Evolutionary conservation across 2,797 vertebrate species (phyloP), one percentile per base, ranked within the genome.

Genomic region (Acrossocheilus wenchowensis): DNA sequence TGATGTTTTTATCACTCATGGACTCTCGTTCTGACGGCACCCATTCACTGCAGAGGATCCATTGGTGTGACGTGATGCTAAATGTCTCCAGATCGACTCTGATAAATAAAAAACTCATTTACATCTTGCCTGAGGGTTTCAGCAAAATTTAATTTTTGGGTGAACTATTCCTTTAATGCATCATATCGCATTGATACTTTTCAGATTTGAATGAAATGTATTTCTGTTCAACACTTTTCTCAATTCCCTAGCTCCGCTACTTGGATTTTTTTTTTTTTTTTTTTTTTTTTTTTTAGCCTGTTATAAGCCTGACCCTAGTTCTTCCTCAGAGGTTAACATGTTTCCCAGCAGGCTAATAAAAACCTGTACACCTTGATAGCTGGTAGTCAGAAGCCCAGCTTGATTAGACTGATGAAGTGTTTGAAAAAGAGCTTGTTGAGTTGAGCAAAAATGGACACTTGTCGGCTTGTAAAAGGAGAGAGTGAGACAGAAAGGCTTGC

Each of bases 381-480:
- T 66, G 19, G 41, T 81, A 36, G 62, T 81, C 79, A 69, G 30
- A 52, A 17, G 64, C 52, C 62, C 6, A 50, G 45, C 80, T 81
- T 21, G 43, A 81, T 69, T 36, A 23, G 26, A 50, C 62, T 69
- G 64, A 81, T 81, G 66, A 69, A 69, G 80, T 81, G 80, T 69
- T 81, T 48, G 79, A 52, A 66, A 66, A 64, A 81, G 62, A 68
- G 19, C 23, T 81, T 68, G 45, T n/a, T 81, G 64, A 81, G 79
- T 50, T 34, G 79, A 50, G 45, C 64, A 81, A 48, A 81, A 81
- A 50, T 43, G 50, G 73, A 50, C 84, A 84, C 75, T 77, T 60
- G 75, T 81, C 78, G 2, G 26, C 52, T 79, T 69, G 68, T 81
- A 23, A 60, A 48, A 50, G 71, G 82, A 39, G 48, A 71, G 78